Evolutionary conservation across 64 coral and sea anemone genomes (phyloP), one percentile per base, ranked within the genome.

Genomic region (Pachyseris speciosa): DNA sequence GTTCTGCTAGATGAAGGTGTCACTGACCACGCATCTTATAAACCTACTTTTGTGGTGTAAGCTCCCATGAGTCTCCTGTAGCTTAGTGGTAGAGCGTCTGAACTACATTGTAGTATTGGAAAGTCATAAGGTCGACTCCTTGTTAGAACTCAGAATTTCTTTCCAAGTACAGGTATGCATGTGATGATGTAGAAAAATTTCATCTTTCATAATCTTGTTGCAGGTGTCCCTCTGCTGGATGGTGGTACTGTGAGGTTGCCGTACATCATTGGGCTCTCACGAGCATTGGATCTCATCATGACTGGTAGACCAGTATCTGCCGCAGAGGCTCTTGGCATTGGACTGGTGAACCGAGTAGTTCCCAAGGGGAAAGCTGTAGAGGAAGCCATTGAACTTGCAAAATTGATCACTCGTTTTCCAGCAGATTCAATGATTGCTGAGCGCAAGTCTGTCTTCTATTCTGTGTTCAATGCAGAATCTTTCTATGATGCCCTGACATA

Each of bases 231-330:
- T 34, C 72, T 91, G 29, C 36, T 98, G 52, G 97, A 99, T 95
- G 97, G 97, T 24, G 97, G 97, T 60, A 94, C 93, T 16, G 97
- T 89, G 0, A 85, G 97, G 29, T 47, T 95, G 33, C 89, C 93
- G 52, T 92, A 98, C 70, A 78, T 98, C 3, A 89, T 98, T 49
- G 96, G 96, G 19, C 90, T 98, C 22, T 84, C 89, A n/a, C 89
- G 93, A 51, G 96, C 96, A 19, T 80, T 98, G 48, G 96, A 98
- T 51, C 86, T 98, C 2, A 95, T 98, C 48, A 91, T 98, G 71
- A 98, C 96, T 32, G 96, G 96, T 11, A 68, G 96, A 20, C 52
- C 96, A 26, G 96, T 98, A 16, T 37, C 84, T 36, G 84, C 96
- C 9, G 19, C 95, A 66, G 96, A 98, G 71, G 96, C 96, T 51